Conservation (phyloP, 2,797 vertebrate genomes). For the Arrhamphus sclerolepis region DNA sequence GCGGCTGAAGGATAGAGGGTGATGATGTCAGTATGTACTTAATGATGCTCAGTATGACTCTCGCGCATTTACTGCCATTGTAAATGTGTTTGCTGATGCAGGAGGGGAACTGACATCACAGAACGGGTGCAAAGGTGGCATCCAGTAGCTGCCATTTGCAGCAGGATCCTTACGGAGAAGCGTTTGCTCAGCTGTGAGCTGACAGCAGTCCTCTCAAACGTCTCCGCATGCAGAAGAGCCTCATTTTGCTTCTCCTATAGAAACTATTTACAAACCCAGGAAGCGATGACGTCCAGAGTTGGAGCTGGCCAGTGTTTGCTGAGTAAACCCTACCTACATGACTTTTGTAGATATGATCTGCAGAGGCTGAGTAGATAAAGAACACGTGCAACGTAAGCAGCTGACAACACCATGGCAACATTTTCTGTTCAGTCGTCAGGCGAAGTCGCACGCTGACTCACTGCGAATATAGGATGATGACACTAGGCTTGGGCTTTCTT, state of each 20-base stretch:
- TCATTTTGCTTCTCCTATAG: background rate
- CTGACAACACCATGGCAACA: conserved; percentile 4
- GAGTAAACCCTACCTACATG: conserved; percentile 25
- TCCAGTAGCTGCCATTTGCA: conserved; percentile 7
- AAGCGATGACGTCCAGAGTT: background rate
- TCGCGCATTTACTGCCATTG: conserved; percentile 2
- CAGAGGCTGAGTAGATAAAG: conserved; percentile 13
- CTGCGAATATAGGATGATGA: background rate
- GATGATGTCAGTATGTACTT: too few species aligned
- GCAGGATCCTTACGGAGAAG: background rate
- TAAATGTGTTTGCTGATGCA: conserved; percentile 3
- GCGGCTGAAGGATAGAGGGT: background rate
- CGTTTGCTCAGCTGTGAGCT: conserved; percentile 68
- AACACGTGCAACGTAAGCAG: conserved; percentile 3
- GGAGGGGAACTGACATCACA: background rate
- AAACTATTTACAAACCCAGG: conserved; percentile 33
- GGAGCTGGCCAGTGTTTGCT: conserved; percentile 25
- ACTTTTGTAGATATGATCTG: conserved; percentile 32
- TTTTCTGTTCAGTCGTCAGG: background rate
- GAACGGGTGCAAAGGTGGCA: background rate
- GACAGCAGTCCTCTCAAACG: conserved; percentile 1
- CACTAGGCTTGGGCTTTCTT: background rate
- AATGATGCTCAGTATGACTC: too few species aligned
- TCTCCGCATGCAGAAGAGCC: background rate
- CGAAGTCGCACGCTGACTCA: background rate